phyloP scores from a whole-genome alignment of 2,888 invertebrate genomes.

The Podabrus alpinus region DNA sequence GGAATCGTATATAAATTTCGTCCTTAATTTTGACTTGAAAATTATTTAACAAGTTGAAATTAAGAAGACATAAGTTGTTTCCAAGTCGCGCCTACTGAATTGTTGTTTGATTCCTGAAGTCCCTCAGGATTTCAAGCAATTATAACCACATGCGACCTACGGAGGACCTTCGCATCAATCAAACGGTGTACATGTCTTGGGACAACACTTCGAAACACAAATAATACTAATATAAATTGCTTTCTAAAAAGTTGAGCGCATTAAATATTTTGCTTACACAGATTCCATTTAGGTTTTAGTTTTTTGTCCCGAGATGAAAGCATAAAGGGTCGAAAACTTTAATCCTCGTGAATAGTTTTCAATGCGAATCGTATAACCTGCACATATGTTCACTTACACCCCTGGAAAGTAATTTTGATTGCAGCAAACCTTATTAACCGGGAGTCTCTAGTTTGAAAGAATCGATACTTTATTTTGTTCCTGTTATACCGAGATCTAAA shows the following conservation, averaged over 20 bases:
- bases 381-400: conserved; percentile 56
- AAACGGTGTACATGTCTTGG: conserved; percentile 44
- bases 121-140: conserved; percentile 51
- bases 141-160: conserved; percentile 57
- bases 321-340: conserved; percentile 43
- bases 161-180: conserved; percentile 51
- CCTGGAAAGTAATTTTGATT: conserved; percentile 46
- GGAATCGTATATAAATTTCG: neutral
- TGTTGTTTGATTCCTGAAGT: conserved; percentile 33
- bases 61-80: conserved; percentile 17
- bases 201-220: conserved; percentile 18
- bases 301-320: conserved; percentile 38
- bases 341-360: conserved; percentile 55
- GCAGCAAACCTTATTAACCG: neutral
- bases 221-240: neutral
- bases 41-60: neutral
- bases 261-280: conserved; percentile 37
- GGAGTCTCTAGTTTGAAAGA: neutral
- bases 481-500: conserved; percentile 41
- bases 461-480: conserved; percentile 46
- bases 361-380: conserved; percentile 57
- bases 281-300: conserved; percentile 29
- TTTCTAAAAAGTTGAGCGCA: neutral
- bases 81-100: conserved; percentile 3
- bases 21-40: neutral